These are phyloP conservation scores for Eupeodes luniger DNA, from an alignment of 2,888 invertebrate species.

Conservation along the genomic window DNA sequence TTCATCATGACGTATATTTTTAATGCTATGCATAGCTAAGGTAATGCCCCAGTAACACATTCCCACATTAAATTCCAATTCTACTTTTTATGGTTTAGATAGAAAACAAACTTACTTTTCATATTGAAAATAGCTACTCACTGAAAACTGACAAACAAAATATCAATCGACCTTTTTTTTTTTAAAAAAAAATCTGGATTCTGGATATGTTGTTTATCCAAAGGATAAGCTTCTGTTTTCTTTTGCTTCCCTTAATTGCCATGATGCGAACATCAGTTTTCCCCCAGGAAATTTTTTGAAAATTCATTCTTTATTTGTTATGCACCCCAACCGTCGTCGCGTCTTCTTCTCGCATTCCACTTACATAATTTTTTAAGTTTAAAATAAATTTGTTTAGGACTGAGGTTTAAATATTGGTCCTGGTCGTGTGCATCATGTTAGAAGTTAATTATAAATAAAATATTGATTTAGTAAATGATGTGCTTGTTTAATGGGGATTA, in stretches of 20 bases:
- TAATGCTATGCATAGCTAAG: conserved; percentile 8
- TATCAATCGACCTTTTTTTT: conserved; percentile 30
- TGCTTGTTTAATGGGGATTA: conserved; percentile 67
- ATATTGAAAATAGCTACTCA: conserved; percentile 41
- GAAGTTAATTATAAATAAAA: conserved; percentile 84
- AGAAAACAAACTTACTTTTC: conserved; percentile 28
- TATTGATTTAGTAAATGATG: conserved; percentile 82
- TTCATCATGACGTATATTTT: conserved; percentile 12
- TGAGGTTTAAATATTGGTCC: conserved; percentile 27
- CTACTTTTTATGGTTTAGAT: conserved; percentile 44
- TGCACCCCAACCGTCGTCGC: not conserved
- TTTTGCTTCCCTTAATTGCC: conserved; percentile 75
- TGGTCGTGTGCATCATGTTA: conserved; percentile 79
- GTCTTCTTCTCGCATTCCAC: conserved; percentile 30
- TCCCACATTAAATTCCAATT: conserved; percentile 64
- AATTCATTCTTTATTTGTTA: not conserved
- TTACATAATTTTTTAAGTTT: conserved; percentile 71
- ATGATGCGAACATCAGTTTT: conserved; percentile 56
- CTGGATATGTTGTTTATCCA: conserved; percentile 66
- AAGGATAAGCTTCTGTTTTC: conserved; percentile 75
- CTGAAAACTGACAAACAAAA: too few relatives aligned
- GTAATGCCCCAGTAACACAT: conserved; percentile 52
- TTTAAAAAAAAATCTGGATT: conserved; percentile 52
- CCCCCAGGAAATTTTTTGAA: conserved; percentile 39
- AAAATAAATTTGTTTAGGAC: conserved; percentile 74